Conservation (phyloP, 2,797 vertebrate species). For the Pelodytes ibericus region DNA sequence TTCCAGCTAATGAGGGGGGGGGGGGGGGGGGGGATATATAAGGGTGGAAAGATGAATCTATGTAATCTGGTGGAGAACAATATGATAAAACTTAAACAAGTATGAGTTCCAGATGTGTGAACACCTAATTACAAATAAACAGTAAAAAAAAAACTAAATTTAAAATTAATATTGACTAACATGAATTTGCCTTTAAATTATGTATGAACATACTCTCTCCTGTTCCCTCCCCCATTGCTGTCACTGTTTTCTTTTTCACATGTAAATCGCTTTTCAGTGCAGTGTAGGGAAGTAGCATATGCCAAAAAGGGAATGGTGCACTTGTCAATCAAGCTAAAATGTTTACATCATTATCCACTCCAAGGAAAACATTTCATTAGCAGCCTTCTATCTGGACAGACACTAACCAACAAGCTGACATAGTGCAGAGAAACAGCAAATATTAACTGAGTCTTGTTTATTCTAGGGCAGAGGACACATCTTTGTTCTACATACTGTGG, state of each 20-base stretch:
- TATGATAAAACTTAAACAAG: no score
- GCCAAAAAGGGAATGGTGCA: not conserved
- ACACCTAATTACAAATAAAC: no score
- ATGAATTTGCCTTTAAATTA: no score
- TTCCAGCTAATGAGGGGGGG: not conserved
- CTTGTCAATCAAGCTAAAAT: constrained; percentile 57
- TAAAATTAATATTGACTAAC: no score
- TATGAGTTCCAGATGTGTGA: no score
- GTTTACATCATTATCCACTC: constrained; percentile 67
- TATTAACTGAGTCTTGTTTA: constrained; percentile 72
- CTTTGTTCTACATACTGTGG: constrained; percentile 60
- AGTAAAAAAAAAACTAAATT: no score
- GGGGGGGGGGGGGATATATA: not conserved
- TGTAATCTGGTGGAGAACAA: not conserved
- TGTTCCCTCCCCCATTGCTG: not conserved
- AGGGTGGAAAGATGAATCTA: not conserved
- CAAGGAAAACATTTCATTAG: constrained; percentile 69
- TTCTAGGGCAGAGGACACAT: constrained; percentile 63
- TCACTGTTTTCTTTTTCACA: not conserved
- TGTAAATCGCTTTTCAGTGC: constrained; percentile 1
- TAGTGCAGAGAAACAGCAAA: constrained; percentile 64
- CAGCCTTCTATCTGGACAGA: constrained; percentile 64
- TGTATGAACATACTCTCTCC: not conserved
- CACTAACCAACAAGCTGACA: constrained; percentile 61
- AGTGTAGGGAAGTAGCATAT: constrained; percentile 14